Evolutionary conservation across 2,888 invertebrate genomes (phyloP).

Genomic region (Lissocephala sabroskyi): DNA sequence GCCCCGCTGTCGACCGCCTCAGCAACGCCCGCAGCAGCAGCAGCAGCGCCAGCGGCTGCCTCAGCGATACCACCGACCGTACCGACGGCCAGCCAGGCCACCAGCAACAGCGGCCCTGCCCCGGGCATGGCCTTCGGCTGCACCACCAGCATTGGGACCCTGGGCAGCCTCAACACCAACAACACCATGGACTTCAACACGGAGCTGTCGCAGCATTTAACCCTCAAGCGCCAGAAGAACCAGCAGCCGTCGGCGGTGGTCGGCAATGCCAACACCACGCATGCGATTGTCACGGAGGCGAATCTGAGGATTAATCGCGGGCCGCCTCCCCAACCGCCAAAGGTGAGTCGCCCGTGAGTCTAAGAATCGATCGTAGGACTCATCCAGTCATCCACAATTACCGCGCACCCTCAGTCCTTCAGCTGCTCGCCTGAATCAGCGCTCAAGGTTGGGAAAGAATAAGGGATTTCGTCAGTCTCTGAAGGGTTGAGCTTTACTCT

Average conservation of each 20-base stretch:
- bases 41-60: slow-evolving; percentile 37
- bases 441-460: too few relatives aligned
- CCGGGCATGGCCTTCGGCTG: too few relatives aligned
- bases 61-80: slow-evolving; percentile 61
- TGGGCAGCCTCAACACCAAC: slow-evolving; percentile 33
- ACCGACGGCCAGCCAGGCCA: slow-evolving; percentile 33
- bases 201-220: slow-evolving; percentile 71
- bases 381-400: too few relatives aligned
- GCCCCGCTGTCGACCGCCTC: too few relatives aligned
- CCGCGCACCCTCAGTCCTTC: too few relatives aligned
- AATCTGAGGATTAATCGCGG: slow-evolving; percentile 76
- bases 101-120: slow-evolving; percentile 49
- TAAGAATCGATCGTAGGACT: too few relatives aligned
- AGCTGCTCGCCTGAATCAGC: too few relatives aligned
- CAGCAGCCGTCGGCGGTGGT: slow-evolving; percentile 48
- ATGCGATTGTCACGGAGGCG: slow-evolving; percentile 70
- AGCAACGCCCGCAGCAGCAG: slow-evolving; percentile 23
- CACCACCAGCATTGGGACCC: neutral
- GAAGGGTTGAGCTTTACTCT: too few relatives aligned
- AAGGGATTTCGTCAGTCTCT: too few relatives aligned
- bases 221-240: slow-evolving; percentile 70
- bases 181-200: slow-evolving; percentile 71
- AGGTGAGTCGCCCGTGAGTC: too few relatives aligned
- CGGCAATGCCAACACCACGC: slow-evolving; percentile 35
- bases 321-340: slow-evolving; percentile 86